phyloP scores from a whole-genome alignment of 2,888 invertebrate genomes.

The Sphecodes monilicornis region DNA sequence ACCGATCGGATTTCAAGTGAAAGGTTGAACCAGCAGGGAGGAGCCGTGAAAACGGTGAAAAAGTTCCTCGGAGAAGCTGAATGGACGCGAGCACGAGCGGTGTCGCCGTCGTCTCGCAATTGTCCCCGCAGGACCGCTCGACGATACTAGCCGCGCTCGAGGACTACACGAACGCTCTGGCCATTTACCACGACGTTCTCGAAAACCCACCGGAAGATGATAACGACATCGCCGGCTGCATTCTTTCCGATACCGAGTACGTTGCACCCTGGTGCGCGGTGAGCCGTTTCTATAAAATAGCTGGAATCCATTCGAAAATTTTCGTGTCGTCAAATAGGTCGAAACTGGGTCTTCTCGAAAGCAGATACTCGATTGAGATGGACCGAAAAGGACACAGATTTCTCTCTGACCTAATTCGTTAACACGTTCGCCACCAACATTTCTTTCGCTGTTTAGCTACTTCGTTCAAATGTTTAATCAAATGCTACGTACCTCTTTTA shows the following conservation, averaged over 20 bases:
- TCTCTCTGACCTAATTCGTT: too few relatives aligned
- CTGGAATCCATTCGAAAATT: not conserved
- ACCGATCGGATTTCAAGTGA: slow-evolving; percentile 10
- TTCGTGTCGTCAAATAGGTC: not conserved
- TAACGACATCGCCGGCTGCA: slow-evolving; percentile 29
- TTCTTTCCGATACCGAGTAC: slow-evolving; percentile 51
- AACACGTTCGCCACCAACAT: too few relatives aligned
- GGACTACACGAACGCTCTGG: slow-evolving; percentile 76
- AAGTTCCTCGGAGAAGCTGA: slow-evolving; percentile 12
- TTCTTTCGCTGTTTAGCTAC: too few relatives aligned
- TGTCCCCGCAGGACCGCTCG: slow-evolving; percentile 59
- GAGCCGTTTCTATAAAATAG: not conserved
- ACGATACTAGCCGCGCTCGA: slow-evolving; percentile 73
- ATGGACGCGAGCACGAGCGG: slow-evolving; percentile 33
- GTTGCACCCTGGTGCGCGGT: slow-evolving; percentile 23
- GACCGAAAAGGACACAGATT: too few relatives aligned
- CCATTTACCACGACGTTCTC: slow-evolving; percentile 76
- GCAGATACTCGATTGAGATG: too few relatives aligned
- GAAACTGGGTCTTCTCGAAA: too few relatives aligned
- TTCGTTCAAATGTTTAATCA: too few relatives aligned
- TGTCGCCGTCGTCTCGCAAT: slow-evolving; percentile 22
- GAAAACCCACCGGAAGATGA: slow-evolving; percentile 65
- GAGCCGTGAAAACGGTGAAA: slow-evolving; percentile 2
- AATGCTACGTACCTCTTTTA: too few relatives aligned
- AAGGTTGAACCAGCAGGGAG: slow-evolving; percentile 16